Conservation (phyloP, 2,113 vertebrate genomes). For the Melanocharis versteri region DNA sequence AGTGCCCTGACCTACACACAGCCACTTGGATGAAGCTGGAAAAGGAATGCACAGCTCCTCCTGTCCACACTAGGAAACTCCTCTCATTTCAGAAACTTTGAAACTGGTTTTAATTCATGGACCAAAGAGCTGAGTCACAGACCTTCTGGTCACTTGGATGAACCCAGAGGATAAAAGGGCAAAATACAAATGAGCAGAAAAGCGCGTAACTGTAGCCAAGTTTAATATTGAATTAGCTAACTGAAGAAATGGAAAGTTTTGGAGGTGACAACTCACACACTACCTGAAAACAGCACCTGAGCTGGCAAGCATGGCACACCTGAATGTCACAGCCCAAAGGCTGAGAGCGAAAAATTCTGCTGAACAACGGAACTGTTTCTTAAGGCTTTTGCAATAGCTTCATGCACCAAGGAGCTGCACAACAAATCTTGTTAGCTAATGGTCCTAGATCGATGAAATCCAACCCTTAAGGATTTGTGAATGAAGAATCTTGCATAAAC, state of each 20-base stretch:
- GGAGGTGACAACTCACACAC: background rate
- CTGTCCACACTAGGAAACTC: background rate
- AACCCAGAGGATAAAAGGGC: background rate
- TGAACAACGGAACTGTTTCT: background rate
- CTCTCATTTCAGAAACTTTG: background rate
- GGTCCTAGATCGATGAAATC: background rate
- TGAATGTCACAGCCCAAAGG: background rate
- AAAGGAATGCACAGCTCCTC: background rate
- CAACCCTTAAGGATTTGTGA: constrained; percentile 21
- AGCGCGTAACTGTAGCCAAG: background rate
- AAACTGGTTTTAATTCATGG: background rate
- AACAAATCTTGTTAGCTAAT: constrained; percentile 48
- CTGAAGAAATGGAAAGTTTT: background rate
- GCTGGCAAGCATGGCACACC: rapidly evolving
- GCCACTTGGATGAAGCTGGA: background rate
- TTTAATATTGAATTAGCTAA: background rate
- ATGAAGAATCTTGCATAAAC: constrained; percentile 49
- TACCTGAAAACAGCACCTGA: background rate
- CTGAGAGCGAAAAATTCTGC: background rate
- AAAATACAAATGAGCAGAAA: background rate
- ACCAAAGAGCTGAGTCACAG: background rate
- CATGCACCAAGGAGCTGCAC: background rate
- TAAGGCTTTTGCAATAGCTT: background rate
- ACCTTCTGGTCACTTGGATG: background rate
- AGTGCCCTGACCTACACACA: rapidly evolving